These are phyloP conservation scores for Drosophila sp. DNA, from an alignment of 1,140 invertebrate species.

Conservation along the genomic window DNA sequence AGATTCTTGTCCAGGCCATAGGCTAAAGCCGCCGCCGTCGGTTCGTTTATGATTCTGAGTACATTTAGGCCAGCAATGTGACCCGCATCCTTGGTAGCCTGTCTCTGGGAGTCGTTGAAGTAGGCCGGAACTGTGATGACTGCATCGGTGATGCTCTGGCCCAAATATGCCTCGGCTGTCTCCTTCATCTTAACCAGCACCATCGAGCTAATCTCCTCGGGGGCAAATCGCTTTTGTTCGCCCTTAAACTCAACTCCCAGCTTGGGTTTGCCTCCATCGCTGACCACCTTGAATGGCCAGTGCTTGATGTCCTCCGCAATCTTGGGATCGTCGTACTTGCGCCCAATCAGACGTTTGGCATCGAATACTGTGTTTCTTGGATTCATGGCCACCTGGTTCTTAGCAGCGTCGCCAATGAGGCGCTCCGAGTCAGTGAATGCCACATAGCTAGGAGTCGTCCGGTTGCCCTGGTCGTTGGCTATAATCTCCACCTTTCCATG, in stretches of 20 bases:
- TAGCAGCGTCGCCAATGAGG: slow-evolving; percentile 97
- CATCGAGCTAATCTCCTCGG: slow-evolving; percentile 92
- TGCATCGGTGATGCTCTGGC: slow-evolving; percentile 87
- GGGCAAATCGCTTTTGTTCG: slow-evolving; percentile 89
- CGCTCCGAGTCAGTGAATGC: slow-evolving; percentile 98
- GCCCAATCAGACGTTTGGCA: slow-evolving; percentile 87
- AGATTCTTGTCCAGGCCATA: slow-evolving; percentile 91
- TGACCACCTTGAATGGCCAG: slow-evolving; percentile 90
- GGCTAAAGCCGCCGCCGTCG: slow-evolving; percentile 89
- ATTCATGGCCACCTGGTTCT: slow-evolving; percentile 85
- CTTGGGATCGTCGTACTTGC: slow-evolving; percentile 88
- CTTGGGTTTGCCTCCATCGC: slow-evolving; percentile 87
- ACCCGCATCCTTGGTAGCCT: slow-evolving; percentile 87
- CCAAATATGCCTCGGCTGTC: slow-evolving; percentile 91
- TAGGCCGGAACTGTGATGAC: slow-evolving; percentile 86
- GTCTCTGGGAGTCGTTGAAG: slow-evolving; percentile 87
- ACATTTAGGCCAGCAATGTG: slow-evolving; percentile 88
- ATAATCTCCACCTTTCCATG: slow-evolving; percentile 96
- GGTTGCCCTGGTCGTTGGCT: slow-evolving; percentile 97
- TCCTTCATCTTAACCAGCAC: slow-evolving; percentile 92
- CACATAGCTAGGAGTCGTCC: slow-evolving; percentile 97
- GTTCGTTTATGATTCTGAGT: slow-evolving; percentile 89
- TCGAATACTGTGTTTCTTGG: slow-evolving; percentile 80
- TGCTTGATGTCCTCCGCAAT: slow-evolving; percentile 90
- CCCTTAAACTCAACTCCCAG: slow-evolving; percentile 90